Conservation (phyloP, 1,140 invertebrate genomes). For the Bombus picipes region DNA sequence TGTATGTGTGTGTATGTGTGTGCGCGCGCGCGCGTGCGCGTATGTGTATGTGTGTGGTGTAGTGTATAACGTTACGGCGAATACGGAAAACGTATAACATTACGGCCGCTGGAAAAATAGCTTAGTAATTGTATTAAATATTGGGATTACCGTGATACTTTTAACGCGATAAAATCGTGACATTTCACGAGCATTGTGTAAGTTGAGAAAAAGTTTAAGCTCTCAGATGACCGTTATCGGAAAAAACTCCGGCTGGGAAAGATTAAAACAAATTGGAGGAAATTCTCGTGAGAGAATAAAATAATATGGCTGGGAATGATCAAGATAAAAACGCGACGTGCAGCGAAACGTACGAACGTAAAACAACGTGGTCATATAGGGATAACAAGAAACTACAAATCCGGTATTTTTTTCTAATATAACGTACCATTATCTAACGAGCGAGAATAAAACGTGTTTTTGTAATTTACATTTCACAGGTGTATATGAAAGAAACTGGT, state of each 20-base stretch:
- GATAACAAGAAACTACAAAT: neutral
- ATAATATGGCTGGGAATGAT: neutral
- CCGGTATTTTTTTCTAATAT: neutral
- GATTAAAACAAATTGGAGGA: conserved; percentile 6
- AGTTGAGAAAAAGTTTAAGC: neutral
- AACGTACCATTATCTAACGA: neutral
- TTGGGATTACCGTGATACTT: neutral
- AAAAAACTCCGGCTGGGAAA: neutral
- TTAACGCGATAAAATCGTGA: neutral
- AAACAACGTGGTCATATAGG: neutral
- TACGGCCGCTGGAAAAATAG: neutral
- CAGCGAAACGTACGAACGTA: too few relatives aligned
- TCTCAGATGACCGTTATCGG: neutral
- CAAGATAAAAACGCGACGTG: neutral
- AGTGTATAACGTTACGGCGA: neutral
- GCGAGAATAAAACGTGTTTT: neutral
- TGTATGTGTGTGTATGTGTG: accelerated
- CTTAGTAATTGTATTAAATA: neutral
- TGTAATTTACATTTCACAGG: neutral
- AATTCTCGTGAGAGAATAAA: neutral
- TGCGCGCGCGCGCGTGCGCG: too few relatives aligned
- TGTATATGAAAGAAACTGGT: too few relatives aligned
- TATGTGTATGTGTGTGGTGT: too few relatives aligned
- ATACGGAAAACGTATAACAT: neutral
- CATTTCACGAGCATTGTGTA: neutral